phyloP scores from a whole-genome alignment of 2,888 invertebrate species.

The Drosophila anomalata region DNA sequence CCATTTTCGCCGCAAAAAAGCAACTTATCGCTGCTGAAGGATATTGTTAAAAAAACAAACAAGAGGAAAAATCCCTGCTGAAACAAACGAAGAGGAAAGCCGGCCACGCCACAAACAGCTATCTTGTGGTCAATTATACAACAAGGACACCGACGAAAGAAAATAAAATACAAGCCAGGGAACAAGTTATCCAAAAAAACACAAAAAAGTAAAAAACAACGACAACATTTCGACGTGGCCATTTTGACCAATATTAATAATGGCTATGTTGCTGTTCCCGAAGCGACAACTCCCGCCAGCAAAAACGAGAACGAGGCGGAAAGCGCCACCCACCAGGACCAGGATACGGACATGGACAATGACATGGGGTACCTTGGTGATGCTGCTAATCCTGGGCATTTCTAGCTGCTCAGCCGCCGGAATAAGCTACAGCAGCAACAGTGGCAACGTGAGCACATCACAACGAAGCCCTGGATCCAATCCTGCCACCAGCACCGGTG shows the following conservation, averaged over 20 bases:
- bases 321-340: slow-evolving; percentile 42
- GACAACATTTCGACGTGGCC: slow-evolving; percentile 55
- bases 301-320: slow-evolving; percentile 44
- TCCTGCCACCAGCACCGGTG: slow-evolving; percentile 56
- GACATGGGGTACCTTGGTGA: slow-evolving; percentile 29
- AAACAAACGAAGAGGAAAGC: slow-evolving; percentile 32
- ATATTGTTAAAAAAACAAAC: slow-evolving; percentile 30
- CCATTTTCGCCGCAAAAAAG: slow-evolving; percentile 19
- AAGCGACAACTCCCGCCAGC: slow-evolving; percentile 73
- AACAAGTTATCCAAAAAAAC: slow-evolving; percentile 21
- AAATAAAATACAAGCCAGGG: slow-evolving; percentile 16
- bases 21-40: slow-evolving; percentile 7
- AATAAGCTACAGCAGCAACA: slow-evolving; percentile 55
- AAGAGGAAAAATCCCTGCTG: slow-evolving; percentile 25
- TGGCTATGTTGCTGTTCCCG: slow-evolving; percentile 83
- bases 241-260: slow-evolving; percentile 80
- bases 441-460: slow-evolving; percentile 57
- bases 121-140: slow-evolving; percentile 64
- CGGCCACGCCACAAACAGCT: slow-evolving; percentile 62
- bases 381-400: slow-evolving; percentile 70
- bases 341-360: slow-evolving; percentile 6
- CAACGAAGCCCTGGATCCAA: slow-evolving; percentile 47
- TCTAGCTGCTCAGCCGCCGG: slow-evolving; percentile 64
- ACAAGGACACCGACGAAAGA: slow-evolving; percentile 26
- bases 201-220: slow-evolving; percentile 10